A percentile compares a stretch with the other conserved stretches of the same genome.
These are phyloP conservation scores for Anthoscopus minutus DNA, from an alignment of 2,113 vertebrate genomes.

Conservation along the genomic window DNA sequence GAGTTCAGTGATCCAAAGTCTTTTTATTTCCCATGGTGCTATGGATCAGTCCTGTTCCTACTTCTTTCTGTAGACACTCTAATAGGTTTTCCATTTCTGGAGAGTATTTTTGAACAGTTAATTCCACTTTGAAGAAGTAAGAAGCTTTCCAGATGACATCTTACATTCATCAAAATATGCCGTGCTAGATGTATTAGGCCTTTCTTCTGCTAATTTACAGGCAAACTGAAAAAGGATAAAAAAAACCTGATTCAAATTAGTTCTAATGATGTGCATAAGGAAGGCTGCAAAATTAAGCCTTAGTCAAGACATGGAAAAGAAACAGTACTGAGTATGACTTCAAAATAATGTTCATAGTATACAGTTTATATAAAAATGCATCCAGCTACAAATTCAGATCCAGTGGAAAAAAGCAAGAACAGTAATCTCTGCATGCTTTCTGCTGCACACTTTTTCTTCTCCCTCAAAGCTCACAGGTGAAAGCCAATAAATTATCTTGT, in stretches of 20 bases:
- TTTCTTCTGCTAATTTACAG: constrained; percentile 2
- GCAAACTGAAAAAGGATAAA: not conserved
- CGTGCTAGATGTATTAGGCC: not conserved
- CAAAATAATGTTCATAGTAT: not conserved
- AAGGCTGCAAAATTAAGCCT: not conserved
- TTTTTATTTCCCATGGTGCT: not conserved
- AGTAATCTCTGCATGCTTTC: not conserved
- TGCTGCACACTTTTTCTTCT: not conserved
- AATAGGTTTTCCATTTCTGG: not conserved
- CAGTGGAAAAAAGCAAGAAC: not conserved
- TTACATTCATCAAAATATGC: not conserved
- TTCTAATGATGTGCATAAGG: not conserved
- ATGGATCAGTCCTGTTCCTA: not conserved
- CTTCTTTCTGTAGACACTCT: not conserved
- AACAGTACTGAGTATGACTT: not conserved
- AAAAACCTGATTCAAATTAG: not conserved
- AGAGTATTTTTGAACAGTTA: not conserved
- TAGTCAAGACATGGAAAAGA: not conserved
- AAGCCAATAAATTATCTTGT: not conserved
- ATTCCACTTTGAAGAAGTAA: not conserved
- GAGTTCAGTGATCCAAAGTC: not conserved
- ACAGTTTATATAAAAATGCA: not conserved
- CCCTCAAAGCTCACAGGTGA: not conserved
- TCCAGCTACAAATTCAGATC: not conserved
- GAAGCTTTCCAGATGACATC: not conserved